A percentile compares a stretch with the other conserved stretches of the same genome.
Evolutionary conservation across 2,113 vertebrate species (phyloP).

Genomic region (Protobothrops mucrosquamatus): DNA sequence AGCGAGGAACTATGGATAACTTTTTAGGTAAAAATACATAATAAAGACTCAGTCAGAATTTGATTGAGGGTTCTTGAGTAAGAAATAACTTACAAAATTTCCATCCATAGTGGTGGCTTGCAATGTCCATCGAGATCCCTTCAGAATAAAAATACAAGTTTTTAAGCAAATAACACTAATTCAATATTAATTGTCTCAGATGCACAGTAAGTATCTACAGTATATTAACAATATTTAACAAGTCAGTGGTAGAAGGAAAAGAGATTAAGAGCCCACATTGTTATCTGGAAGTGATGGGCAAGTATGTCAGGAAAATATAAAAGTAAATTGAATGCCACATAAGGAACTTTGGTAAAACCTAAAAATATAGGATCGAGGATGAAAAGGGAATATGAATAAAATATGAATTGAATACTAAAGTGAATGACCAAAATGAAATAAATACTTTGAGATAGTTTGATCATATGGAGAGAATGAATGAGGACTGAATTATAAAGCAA

Average conservation of each 20-base stretch:
- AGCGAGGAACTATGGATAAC: background rate
- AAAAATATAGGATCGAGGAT: background rate
- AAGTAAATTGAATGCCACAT: background rate
- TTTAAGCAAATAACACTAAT: background rate
- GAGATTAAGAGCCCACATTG: background rate
- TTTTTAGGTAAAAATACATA: background rate
- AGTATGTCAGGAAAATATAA: background rate
- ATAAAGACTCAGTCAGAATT: background rate
- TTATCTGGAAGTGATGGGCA: background rate
- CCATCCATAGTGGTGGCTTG: conserved; percentile 91
- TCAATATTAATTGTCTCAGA: background rate
- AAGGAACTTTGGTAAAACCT: background rate
- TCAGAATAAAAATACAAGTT: conserved; percentile 22
- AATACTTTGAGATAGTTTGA: background rate
- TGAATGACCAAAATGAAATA: background rate
- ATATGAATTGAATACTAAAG: background rate
- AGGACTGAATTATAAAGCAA: background rate
- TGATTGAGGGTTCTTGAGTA: background rate
- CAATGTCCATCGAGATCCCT: conserved; percentile 96
- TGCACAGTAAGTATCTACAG: background rate
- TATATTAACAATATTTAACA: background rate
- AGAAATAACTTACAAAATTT: conserved; percentile 80
- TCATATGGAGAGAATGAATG: background rate
- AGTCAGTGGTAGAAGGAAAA: background rate
- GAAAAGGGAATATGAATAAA: background rate